Evolutionary conservation across 2,113 vertebrate species (phyloP).

Genomic region (Trinectes maculatus): DNA sequence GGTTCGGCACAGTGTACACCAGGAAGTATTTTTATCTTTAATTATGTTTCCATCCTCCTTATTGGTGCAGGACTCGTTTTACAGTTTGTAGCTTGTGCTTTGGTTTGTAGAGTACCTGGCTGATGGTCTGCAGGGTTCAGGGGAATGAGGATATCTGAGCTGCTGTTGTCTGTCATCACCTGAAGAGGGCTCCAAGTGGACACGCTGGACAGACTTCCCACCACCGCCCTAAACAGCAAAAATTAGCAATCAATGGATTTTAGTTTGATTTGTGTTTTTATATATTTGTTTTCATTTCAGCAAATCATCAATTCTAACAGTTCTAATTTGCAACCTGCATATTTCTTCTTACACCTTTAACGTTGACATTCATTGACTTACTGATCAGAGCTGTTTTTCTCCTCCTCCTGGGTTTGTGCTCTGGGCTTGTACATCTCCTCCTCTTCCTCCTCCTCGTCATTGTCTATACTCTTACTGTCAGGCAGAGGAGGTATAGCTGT

Average conservation of each 20-base stretch:
- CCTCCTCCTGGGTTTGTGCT: conserved; percentile 68
- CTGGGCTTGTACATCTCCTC: conserved; percentile 76
- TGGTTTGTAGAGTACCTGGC: conserved; percentile 77
- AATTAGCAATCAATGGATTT: background rate
- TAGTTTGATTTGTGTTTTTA: background rate
- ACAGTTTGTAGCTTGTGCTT: background rate
- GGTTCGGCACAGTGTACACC: background rate
- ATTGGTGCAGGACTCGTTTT: background rate
- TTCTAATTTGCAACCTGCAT: too few species aligned
- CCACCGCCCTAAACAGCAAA: conserved; percentile 77
- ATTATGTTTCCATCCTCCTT: background rate
- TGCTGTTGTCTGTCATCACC: conserved; percentile 83
- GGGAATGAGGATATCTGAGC: conserved; percentile 89
- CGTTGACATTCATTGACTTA: conserved; percentile 61
- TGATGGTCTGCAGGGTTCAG: conserved; percentile 83
- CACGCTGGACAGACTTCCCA: conserved; percentile 84
- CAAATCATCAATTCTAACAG: too few species aligned
- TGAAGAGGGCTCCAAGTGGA: conserved; percentile 90
- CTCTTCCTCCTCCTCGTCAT: conserved; percentile 79
- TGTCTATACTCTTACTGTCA: conserved; percentile 75
- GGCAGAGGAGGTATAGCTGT: conserved; percentile 27
- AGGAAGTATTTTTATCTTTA: conserved; percentile 19
- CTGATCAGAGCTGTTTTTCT: conserved; percentile 69
- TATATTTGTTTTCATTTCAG: background rate
- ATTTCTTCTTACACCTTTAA: background rate